Evolutionary conservation across 1,140 invertebrate genomes (phyloP), one percentile per base, ranked within the genome.

Genomic region (Bilobella aurantiaca): DNA sequence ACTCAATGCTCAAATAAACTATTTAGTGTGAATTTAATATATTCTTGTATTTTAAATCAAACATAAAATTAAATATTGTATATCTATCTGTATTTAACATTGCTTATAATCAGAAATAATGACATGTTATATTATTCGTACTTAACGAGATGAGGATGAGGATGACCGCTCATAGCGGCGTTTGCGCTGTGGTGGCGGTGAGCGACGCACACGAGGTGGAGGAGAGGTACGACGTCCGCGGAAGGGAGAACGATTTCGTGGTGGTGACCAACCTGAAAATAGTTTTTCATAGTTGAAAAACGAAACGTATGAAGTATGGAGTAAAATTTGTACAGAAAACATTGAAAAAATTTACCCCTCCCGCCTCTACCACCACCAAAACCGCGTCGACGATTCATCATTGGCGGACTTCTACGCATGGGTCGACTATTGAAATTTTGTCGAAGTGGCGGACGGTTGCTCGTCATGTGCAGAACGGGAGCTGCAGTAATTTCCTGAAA

Each of bases 401-500:
- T 71, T 8, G 76, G 78, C 67, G 69, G 78, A 65, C 74, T 79
- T 66, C 75, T 73, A 32, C 77, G 73, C 75, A 80, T 81, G 71
- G 79, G 76, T 12, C 81, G 82, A 46, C 67, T 70, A 25, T 81
- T 81, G 18, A 81, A 80, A 8, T 83, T 78, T 67, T 82, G 78
- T 69, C 81, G 80, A 72, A 84, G 82, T 32, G 86, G 82, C 42
- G 84, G 81, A 25, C 84, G 84, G 30, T 86, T 81, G 2, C 83
- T 82, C 72, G 89, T 86, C 32, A 87, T 89, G 61, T 91, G 79
- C 69, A 94, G 80, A 49, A 96, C 90, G 27, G 92, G 90, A 46
- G 91, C 91, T 34, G 90, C 92, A 27, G 90, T 93, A 53, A 98
- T 91, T 80, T 96, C 93, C 67, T 69, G 34, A 21, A 32, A 31